phyloP scores from a whole-genome alignment of 2,888 invertebrate genomes.

The Hypomecis atomaria region DNA sequence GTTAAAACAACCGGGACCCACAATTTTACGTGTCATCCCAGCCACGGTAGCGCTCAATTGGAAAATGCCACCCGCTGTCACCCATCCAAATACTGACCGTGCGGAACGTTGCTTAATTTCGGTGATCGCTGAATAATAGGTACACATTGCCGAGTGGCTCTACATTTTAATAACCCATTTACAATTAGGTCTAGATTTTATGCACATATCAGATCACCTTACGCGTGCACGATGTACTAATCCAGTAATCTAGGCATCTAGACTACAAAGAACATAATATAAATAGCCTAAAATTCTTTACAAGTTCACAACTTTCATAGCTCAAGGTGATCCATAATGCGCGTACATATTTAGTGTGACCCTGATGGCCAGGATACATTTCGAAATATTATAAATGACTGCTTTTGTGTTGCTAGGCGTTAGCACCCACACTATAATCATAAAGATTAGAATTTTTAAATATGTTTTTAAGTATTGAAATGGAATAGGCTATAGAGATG shows the following conservation, averaged over 20 bases:
- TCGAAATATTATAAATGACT: conserved; percentile 6
- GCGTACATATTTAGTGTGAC: background rate
- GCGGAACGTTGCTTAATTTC: background rate
- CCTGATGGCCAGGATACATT: conserved; percentile 15
- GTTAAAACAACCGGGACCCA: too few relatives aligned
- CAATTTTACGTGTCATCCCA: too few relatives aligned
- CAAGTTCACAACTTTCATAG: conserved; percentile 15
- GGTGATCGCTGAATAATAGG: conserved; percentile 20
- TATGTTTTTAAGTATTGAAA: too few relatives aligned
- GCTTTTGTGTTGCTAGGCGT: conserved; percentile 2
- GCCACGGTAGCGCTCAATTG: too few relatives aligned
- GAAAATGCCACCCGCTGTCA: too few relatives aligned
- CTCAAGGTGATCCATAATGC: conserved; percentile 13
- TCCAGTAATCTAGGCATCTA: conserved; percentile 3
- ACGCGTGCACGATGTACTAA: conserved; percentile 4
- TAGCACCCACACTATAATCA: background rate
- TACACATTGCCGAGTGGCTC: conserved; percentile 14
- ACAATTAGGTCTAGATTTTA: conserved; percentile 4
- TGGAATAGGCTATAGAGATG: too few relatives aligned
- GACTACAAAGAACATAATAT: conserved; percentile 17
- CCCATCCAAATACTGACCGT: background rate
- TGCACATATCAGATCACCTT: conserved; percentile 19
- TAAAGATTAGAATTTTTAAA: background rate
- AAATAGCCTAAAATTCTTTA: conserved; percentile 7
- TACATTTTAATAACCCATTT: conserved; percentile 14